phyloP scores from a whole-genome alignment of 2,888 invertebrate species.

The Leucoptera coffeella region DNA sequence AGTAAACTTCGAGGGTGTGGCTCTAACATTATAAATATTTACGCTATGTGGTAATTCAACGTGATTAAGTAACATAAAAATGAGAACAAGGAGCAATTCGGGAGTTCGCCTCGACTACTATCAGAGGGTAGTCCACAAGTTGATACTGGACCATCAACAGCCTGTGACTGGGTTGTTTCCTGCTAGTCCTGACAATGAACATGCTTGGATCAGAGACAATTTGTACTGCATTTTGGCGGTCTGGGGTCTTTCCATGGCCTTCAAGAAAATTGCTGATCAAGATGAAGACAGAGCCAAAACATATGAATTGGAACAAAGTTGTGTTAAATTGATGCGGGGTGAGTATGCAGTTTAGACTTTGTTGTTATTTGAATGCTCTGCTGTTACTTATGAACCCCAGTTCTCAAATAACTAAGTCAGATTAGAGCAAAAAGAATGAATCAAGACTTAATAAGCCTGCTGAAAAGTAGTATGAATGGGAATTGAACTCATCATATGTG shows the following conservation, averaged over 20 bases:
- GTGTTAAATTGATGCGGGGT: constrained; percentile 82
- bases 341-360: constrained; percentile 3
- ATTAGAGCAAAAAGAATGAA: too few species aligned
- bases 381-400: too few species aligned
- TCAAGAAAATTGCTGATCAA: constrained; percentile 97
- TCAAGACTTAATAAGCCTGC: too few species aligned
- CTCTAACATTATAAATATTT: not conserved
- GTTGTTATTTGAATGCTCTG: too few species aligned
- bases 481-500: too few species aligned
- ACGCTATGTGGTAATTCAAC: not conserved
- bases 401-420: too few species aligned
- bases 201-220: constrained; percentile 99
- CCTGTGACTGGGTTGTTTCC: constrained; percentile 97
- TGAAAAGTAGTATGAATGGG: too few species aligned
- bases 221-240: constrained; percentile 94
- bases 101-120: constrained; percentile 94
- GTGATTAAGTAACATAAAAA: constrained; percentile 16
- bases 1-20: too few species aligned
- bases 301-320: constrained; percentile 93
- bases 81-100: constrained; percentile 85
- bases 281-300: constrained; percentile 98
- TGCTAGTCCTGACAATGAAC: constrained; percentile 77
- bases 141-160: constrained; percentile 91
- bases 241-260: constrained; percentile 98
- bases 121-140: constrained; percentile 87